These are phyloP conservation scores for Misgurnus mizolepis DNA, from an alignment of 2,113 vertebrate genomes.

Conservation along the genomic window DNA sequence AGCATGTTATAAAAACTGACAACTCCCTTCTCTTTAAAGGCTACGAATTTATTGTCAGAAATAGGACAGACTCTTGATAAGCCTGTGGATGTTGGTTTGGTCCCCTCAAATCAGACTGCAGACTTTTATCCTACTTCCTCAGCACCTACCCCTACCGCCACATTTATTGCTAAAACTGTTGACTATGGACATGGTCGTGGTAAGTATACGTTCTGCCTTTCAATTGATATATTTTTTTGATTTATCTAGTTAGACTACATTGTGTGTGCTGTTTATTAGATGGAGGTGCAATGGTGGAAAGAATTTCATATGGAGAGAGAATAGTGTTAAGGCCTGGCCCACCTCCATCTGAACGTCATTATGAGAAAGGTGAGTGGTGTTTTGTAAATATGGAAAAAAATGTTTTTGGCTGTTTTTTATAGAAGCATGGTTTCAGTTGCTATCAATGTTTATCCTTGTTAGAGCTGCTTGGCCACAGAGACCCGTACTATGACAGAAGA, in stretches of 20 bases:
- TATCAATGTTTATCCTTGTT: slow-evolving; percentile 28
- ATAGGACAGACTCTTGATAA: slow-evolving; percentile 55
- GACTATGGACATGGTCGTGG: slow-evolving; percentile 91
- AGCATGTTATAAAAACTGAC: neutral
- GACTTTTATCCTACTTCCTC: slow-evolving; percentile 50
- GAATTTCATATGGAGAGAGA: slow-evolving; percentile 94
- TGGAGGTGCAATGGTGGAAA: slow-evolving; percentile 83
- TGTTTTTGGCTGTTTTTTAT: neutral
- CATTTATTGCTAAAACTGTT: slow-evolving; percentile 89
- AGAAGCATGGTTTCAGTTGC: neutral
- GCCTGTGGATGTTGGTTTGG: slow-evolving; percentile 75
- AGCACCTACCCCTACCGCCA: slow-evolving; percentile 71
- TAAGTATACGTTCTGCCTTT: slow-evolving; percentile 59
- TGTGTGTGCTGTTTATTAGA: slow-evolving; percentile 60
- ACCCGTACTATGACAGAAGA: slow-evolving; percentile 87
- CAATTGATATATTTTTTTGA: neutral
- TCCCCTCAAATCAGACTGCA: slow-evolving; percentile 53
- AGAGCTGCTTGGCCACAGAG: slow-evolving; percentile 85
- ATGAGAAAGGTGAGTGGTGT: slow-evolving; percentile 84
- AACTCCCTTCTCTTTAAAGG: slow-evolving; percentile 45
- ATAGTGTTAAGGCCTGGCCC: slow-evolving; percentile 92
- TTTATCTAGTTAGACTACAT: neutral
- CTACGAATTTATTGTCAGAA: slow-evolving; percentile 61
- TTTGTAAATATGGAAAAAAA: neutral
- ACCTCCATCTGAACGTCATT: slow-evolving; percentile 79